phyloP scores from a whole-genome alignment of 2,113 vertebrate species.

The Geococcyx californianus region DNA sequence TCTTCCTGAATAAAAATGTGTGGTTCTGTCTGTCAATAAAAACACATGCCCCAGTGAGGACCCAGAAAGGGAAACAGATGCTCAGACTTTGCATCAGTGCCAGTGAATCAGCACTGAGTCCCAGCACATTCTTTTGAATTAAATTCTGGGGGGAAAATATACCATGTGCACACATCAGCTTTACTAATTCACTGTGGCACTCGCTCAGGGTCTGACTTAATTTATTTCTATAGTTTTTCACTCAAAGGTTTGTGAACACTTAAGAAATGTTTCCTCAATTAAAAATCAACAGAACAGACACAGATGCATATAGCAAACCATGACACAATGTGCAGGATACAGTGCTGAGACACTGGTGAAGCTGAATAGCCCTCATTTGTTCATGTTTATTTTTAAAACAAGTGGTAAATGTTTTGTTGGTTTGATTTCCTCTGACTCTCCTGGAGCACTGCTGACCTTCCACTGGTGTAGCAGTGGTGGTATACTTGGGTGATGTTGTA shows the following conservation, averaged over 20 bases:
- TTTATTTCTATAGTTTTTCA: conserved; percentile 40
- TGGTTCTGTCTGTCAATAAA: conserved; percentile 22
- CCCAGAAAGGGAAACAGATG: conserved; percentile 45
- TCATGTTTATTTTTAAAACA: not conserved
- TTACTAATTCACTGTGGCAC: conserved; percentile 51
- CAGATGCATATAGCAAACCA: not conserved
- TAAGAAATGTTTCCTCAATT: conserved; percentile 64
- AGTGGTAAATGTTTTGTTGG: not conserved
- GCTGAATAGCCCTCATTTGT: not conserved
- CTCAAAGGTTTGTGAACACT: conserved; percentile 61
- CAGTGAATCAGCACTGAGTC: not conserved
- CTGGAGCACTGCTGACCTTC: not conserved
- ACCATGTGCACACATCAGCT: not conserved
- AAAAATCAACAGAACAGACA: conserved; percentile 66
- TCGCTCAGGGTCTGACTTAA: conserved; percentile 21
- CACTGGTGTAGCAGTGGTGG: not conserved
- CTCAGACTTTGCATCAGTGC: not conserved
- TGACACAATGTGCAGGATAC: not conserved
- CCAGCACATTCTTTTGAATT: conserved; percentile 35
- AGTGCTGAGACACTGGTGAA: not conserved
- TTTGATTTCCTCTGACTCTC: not conserved
- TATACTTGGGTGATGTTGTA: not conserved
- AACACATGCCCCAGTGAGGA: conserved; percentile 19
- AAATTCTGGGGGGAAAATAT: conserved; percentile 31
- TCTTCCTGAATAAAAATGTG: conserved; percentile 59